Conservation (phyloP, 2,113 vertebrate genomes). For the Carettochelys insculpta region DNA sequence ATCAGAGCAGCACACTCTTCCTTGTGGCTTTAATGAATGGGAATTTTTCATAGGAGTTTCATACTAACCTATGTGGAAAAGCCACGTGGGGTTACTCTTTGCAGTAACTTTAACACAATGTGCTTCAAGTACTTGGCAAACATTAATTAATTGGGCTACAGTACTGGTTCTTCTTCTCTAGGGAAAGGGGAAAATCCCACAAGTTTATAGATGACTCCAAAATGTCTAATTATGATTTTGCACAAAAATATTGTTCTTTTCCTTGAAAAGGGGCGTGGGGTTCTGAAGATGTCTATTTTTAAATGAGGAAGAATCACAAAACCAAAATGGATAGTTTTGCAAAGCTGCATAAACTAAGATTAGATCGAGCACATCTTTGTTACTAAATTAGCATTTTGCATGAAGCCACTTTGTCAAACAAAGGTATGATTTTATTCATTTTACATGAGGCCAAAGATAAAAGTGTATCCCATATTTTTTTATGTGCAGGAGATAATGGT, state of each 20-base stretch:
- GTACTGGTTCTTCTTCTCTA: constrained; percentile 21
- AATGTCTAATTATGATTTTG: not conserved
- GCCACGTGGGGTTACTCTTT: not conserved
- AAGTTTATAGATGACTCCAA: not conserved
- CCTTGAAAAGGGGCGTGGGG: not conserved
- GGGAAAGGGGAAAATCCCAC: not conserved
- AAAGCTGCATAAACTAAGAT: not conserved
- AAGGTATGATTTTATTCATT: not conserved
- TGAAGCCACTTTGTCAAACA: not conserved
- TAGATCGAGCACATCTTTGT: not conserved
- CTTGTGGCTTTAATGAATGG: not conserved
- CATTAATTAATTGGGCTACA: constrained; percentile 27
- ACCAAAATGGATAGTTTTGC: not conserved
- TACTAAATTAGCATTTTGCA: not conserved
- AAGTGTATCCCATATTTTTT: not conserved
- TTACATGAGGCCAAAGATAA: constrained; percentile 14
- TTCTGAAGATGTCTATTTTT: not conserved
- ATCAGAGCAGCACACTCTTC: not conserved
- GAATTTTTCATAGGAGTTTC: not conserved
- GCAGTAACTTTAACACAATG: not conserved
- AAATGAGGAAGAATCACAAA: not conserved
- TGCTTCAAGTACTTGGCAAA: constrained; percentile 27
- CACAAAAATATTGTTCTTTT: not conserved
- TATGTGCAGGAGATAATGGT: constrained; percentile 37
- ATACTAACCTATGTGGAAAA: not conserved